Conservation (phyloP, 64 coral and sea anemone species). For the Stichodactyla mertensii region DNA sequence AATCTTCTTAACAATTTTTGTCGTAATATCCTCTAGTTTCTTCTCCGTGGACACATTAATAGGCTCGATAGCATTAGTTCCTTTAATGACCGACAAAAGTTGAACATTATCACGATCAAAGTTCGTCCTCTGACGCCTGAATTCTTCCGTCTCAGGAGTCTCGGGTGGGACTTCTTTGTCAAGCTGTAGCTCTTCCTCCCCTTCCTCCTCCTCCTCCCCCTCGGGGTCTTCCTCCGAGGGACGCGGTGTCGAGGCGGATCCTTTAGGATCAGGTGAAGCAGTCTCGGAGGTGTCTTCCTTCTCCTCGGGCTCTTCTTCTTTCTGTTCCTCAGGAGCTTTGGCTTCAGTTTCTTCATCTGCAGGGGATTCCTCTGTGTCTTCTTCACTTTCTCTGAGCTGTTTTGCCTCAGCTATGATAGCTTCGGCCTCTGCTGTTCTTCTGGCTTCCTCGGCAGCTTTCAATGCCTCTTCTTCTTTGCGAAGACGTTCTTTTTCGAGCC, state of each 20-base stretch:
- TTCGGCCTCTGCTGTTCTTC: constrained; percentile 57
- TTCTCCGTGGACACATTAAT: constrained; percentile 56
- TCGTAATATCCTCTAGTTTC: constrained; percentile 18
- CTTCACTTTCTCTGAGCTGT: constrained; percentile 40
- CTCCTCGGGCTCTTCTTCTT: constrained; percentile 7
- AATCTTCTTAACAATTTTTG: constrained; percentile 59
- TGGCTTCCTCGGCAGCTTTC: constrained; percentile 68
- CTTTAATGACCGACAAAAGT: constrained; percentile 80
- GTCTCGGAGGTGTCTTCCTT: not conserved
- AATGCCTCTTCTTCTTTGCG: constrained; percentile 45
- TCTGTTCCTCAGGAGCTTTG: not conserved
- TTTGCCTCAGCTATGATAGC: constrained; percentile 23
- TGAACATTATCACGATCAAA: constrained; percentile 70
- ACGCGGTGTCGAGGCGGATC: constrained; percentile 6
- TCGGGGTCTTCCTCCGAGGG: constrained; percentile 51
- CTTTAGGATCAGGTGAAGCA: constrained; percentile 31
- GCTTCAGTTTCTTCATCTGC: constrained; percentile 31
- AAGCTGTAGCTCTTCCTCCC: constrained; percentile 25
- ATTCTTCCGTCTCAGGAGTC: constrained; percentile 73
- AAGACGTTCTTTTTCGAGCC: constrained; percentile 48
- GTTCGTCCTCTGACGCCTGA: constrained; percentile 48
- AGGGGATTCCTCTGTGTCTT: not conserved
- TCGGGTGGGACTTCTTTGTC: constrained; percentile 61
- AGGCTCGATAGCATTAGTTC: constrained; percentile 73
- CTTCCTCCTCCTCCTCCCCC: not conserved